These are phyloP conservation scores for Protosalanx chinensis DNA, from an alignment of 2,797 vertebrate genomes.

Conservation along the genomic window DNA sequence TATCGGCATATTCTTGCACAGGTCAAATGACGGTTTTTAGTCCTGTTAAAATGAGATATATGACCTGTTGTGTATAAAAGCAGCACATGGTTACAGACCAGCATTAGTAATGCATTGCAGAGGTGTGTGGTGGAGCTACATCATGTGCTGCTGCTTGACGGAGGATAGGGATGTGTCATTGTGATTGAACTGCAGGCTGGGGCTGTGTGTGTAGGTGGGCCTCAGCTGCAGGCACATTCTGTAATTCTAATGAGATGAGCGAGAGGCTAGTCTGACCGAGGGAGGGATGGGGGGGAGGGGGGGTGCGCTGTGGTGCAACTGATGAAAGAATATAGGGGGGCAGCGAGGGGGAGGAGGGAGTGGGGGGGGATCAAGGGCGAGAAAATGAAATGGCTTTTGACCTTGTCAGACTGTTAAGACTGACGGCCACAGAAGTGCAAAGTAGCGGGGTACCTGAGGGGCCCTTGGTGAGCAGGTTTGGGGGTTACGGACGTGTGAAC, in stretches of 20 bases:
- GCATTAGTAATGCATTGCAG: neutral
- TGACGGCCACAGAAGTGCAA: slow-evolving; percentile 61
- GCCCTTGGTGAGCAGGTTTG: slow-evolving; percentile 12
- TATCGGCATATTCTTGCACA: neutral
- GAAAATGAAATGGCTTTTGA: slow-evolving; percentile 69
- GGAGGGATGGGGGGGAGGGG: no score
- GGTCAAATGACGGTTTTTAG: neutral
- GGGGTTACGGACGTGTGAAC: neutral
- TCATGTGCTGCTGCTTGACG: no score
- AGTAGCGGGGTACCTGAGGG: slow-evolving; percentile 55
- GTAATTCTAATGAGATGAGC: slow-evolving; percentile 21
- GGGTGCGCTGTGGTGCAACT: slow-evolving; percentile 17
- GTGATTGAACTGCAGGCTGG: no score
- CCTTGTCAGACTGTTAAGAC: slow-evolving; percentile 53
- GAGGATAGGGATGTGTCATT: no score
- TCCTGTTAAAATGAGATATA: neutral
- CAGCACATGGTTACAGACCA: neutral
- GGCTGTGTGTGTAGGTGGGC: neutral
- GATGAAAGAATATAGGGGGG: slow-evolving; percentile 55
- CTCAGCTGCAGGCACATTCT: slow-evolving; percentile 27
- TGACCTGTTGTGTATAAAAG: neutral
- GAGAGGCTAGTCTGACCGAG: no score
- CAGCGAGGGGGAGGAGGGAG: no score
- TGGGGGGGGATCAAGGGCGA: slow-evolving; percentile 59
- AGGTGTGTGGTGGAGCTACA: neutral